phyloP scores from a whole-genome alignment of 2,797 vertebrate species.

The Pelobates cultripes region DNA sequence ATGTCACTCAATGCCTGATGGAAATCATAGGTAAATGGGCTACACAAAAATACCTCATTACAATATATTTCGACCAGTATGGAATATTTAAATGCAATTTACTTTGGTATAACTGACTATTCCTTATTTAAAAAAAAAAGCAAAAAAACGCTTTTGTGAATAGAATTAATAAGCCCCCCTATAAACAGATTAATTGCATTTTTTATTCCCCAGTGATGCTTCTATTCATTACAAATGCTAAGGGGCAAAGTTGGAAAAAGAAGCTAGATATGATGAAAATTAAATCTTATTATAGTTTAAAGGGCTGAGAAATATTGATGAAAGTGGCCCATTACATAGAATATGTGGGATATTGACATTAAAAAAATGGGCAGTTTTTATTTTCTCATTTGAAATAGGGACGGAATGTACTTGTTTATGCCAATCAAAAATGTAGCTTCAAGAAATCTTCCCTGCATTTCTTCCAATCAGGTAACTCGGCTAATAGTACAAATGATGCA shows the following conservation, averaged over 20 bases:
- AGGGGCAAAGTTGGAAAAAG: conserved; percentile 15
- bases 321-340: neutral
- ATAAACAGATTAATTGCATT: conserved; percentile 48
- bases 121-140: conserved; percentile 48
- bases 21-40: conserved; percentile 60
- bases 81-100: conserved; percentile 57
- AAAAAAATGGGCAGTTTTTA: too few relatives aligned
- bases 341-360: neutral
- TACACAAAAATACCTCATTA: conserved; percentile 62
- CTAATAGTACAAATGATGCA: too few relatives aligned
- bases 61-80: conserved; percentile 50
- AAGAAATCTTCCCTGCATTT: too few relatives aligned
- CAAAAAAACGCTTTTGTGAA: neutral
- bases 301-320: neutral
- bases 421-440: too few relatives aligned
- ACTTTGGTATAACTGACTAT: conserved; percentile 48
- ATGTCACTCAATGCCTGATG: conserved; percentile 66
- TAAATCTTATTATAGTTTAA: conserved; percentile 1
- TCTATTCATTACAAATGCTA: conserved; percentile 9
- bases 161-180: conserved; percentile 52
- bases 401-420: too few relatives aligned
- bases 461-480: too few relatives aligned
- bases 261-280: neutral
- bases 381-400: too few relatives aligned
- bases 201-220: conserved; percentile 20